Conservation (phyloP, 2,113 vertebrate species). For the Cryptomyrus ogoouensis region DNA sequence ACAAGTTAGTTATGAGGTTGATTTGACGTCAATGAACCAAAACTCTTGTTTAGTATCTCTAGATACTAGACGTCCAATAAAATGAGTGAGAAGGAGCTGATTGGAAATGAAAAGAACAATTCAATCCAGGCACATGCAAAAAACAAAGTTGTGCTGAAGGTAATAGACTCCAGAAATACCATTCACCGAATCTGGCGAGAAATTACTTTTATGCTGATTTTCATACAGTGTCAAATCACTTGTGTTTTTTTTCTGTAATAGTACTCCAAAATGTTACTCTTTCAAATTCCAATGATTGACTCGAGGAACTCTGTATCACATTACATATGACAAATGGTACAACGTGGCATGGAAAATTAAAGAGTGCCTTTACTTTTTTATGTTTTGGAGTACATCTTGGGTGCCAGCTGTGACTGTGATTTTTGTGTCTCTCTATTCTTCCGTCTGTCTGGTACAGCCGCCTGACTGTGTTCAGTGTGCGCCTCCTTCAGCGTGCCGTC, state of each 20-base stretch:
- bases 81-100: neutral
- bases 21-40: neutral
- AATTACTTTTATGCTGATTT: neutral
- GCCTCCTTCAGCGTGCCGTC: slow-evolving; percentile 2
- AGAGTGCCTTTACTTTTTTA: neutral
- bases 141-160: neutral
- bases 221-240: neutral
- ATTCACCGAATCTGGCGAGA: neutral
- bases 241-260: neutral
- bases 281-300: neutral
- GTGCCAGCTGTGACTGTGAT: neutral
- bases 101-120: neutral
- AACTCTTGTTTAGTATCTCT: neutral
- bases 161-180: neutral
- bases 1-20: neutral
- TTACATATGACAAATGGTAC: neutral
- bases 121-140: neutral
- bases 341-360: neutral
- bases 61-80: neutral
- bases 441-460: too few species aligned
- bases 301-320: neutral
- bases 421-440: neutral
- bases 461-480: neutral
- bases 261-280: neutral
- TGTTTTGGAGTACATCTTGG: neutral